These are phyloP conservation scores for Polia nebulosa DNA, from an alignment of 2,888 invertebrate species.

Conservation along the genomic window DNA sequence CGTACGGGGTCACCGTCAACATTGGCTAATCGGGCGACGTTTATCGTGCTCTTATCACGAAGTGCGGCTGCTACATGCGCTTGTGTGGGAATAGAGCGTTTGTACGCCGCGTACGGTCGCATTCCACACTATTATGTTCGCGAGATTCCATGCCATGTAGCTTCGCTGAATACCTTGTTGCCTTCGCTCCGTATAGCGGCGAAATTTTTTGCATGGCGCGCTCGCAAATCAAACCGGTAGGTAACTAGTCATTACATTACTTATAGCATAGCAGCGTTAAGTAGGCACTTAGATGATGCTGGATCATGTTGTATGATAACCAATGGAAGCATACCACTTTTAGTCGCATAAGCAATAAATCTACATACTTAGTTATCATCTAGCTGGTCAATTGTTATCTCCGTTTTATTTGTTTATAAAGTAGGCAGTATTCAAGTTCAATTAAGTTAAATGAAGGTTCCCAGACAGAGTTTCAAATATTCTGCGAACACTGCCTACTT, in stretches of 20 bases:
- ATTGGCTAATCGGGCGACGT: slow-evolving; percentile 86
- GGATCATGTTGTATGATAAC: slow-evolving; percentile 42
- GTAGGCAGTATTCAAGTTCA: slow-evolving; percentile 12
- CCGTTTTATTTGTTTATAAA: slow-evolving; percentile 35
- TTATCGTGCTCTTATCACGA: slow-evolving; percentile 87
- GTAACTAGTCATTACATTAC: slow-evolving; percentile 75
- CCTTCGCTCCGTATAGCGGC: slow-evolving; percentile 82
- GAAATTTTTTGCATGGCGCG: slow-evolving; percentile 87
- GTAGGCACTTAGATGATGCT: slow-evolving; percentile 48
- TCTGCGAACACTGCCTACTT: slow-evolving; percentile 13
- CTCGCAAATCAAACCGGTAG: slow-evolving; percentile 88
- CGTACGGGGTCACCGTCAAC: slow-evolving; percentile 80
- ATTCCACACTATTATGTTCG: slow-evolving; percentile 87
- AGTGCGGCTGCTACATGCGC: slow-evolving; percentile 73
- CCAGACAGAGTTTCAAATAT: not conserved
- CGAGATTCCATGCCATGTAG: slow-evolving; percentile 82
- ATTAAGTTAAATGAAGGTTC: slow-evolving; percentile 15
- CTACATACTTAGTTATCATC: not conserved
- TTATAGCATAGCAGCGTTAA: slow-evolving; percentile 63
- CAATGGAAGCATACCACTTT: slow-evolving; percentile 24
- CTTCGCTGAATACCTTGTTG: slow-evolving; percentile 71
- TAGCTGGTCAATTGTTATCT: slow-evolving; percentile 18
- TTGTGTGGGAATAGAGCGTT: slow-evolving; percentile 76
- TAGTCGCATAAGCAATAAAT: slow-evolving; percentile 7
- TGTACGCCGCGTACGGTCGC: slow-evolving; percentile 78